These are phyloP conservation scores for Epirrhoe tristata DNA, from an alignment of 2,888 invertebrate species.

Conservation along the genomic window DNA sequence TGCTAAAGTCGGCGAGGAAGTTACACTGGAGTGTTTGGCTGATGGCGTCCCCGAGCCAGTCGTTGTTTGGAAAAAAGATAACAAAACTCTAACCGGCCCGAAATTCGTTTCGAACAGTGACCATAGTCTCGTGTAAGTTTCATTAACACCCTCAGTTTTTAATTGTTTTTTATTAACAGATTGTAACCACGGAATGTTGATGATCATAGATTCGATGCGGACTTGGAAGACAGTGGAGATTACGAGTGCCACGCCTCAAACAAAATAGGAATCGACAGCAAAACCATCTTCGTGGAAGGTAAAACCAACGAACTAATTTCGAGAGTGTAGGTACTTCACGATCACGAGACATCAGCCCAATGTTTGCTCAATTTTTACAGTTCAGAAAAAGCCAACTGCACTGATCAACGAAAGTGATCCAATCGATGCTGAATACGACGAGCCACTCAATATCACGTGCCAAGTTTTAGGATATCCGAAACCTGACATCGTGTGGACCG, in stretches of 20 bases:
- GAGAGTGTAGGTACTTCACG: too few relatives aligned
- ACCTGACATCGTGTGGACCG: slow-evolving; percentile 17
- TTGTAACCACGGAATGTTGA: neutral
- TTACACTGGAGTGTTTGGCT: slow-evolving; percentile 7
- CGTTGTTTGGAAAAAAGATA: slow-evolving; percentile 13
- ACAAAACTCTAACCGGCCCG: neutral
- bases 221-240: slow-evolving; percentile 6
- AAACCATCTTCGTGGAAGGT: slow-evolving; percentile 16
- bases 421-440: slow-evolving; percentile 19
- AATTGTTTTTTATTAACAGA: neutral
- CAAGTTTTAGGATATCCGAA: slow-evolving; percentile 19
- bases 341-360: too few relatives aligned
- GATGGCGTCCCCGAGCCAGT: slow-evolving; percentile 17
- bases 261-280: slow-evolving; percentile 10
- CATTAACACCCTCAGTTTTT: neutral
- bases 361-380: neutral
- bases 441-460: slow-evolving; percentile 18
- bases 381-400: slow-evolving; percentile 11
- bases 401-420: slow-evolving; percentile 4
- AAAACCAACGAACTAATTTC: neutral
- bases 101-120: slow-evolving; percentile 16
- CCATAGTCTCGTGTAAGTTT: slow-evolving; percentile 14
- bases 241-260: slow-evolving; percentile 21
- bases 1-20: slow-evolving; percentile 1
- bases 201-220: neutral